A percentile compares a stretch with the other conserved stretches of the same genome.
These are phyloP conservation scores for Morpho achilles DNA, from an alignment of 2,888 invertebrate genomes.

Conservation along the genomic window DNA sequence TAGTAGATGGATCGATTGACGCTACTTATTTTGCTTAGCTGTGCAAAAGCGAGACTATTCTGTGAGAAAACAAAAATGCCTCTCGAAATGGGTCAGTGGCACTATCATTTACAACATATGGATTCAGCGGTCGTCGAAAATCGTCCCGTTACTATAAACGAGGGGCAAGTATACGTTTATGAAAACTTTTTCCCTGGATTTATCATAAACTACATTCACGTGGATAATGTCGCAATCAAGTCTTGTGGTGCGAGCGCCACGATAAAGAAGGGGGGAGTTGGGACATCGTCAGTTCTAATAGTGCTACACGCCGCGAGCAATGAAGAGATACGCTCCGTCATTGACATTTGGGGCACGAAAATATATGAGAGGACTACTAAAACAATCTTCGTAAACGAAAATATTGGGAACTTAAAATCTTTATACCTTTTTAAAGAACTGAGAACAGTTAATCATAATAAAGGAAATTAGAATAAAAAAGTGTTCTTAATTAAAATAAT, in stretches of 20 bases:
- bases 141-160: constrained; percentile 47
- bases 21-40: constrained; percentile 23
- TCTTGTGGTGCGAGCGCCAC: constrained; percentile 57
- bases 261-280: constrained; percentile 54
- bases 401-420: constrained; percentile 39
- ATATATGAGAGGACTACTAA: constrained; percentile 13
- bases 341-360: constrained; percentile 62
- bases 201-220: constrained; percentile 56
- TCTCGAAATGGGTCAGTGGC: constrained; percentile 56
- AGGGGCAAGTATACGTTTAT: constrained; percentile 63
- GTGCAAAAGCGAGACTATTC: constrained; percentile 36
- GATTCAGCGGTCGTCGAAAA: constrained; percentile 61
- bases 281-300: constrained; percentile 47
- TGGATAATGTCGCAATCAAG: constrained; percentile 56
- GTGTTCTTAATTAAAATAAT: too few relatives aligned
- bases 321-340: constrained; percentile 59
- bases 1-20: constrained; percentile 27
- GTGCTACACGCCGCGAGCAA: constrained; percentile 51
- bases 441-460: constrained; percentile 50
- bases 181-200: constrained; percentile 58
- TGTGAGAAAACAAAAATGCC: constrained; percentile 52
- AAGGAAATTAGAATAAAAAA: constrained; percentile 19
- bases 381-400: constrained; percentile 13
- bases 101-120: constrained; percentile 42
- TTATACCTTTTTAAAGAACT: constrained; percentile 42